Conservation (phyloP, 2,888 invertebrate species). For the Lottia scabra region DNA sequence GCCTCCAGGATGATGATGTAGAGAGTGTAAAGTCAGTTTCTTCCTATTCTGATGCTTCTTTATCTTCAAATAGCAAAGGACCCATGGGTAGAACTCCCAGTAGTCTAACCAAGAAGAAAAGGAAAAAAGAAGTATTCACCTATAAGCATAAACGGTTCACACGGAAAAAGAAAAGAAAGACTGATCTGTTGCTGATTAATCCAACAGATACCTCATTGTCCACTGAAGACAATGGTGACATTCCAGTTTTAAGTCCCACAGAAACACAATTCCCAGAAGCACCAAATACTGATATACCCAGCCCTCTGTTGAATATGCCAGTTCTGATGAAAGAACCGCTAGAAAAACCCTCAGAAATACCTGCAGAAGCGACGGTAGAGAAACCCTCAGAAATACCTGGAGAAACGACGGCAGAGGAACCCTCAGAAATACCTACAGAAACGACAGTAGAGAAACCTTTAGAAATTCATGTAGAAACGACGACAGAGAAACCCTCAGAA, state of each 20-base stretch:
- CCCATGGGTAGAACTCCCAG: background rate
- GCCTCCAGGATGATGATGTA: background rate
- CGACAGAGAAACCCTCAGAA: no score
- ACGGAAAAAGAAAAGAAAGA: background rate
- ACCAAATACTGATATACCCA: background rate
- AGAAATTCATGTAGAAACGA: no score
- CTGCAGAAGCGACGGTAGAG: no score
- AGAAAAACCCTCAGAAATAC: no score
- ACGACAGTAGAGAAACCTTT: no score
- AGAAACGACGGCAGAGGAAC: no score
- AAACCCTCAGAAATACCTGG: no score
- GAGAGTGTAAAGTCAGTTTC: no score
- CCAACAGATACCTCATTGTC: background rate
- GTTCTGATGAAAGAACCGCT: background rate
- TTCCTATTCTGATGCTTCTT: background rate
- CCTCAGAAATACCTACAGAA: no score
- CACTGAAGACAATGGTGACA: background rate
- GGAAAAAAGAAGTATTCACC: background rate
- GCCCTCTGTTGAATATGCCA: background rate
- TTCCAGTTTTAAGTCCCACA: slow-evolving; percentile 2
- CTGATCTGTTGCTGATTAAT: background rate
- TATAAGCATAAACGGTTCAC: no score
- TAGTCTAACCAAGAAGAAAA: background rate
- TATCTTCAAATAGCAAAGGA: background rate
- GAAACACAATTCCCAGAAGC: background rate